Base-by-base conservation (phyloP, 2,888 invertebrate species). In the Adineta ricciae region DNA sequence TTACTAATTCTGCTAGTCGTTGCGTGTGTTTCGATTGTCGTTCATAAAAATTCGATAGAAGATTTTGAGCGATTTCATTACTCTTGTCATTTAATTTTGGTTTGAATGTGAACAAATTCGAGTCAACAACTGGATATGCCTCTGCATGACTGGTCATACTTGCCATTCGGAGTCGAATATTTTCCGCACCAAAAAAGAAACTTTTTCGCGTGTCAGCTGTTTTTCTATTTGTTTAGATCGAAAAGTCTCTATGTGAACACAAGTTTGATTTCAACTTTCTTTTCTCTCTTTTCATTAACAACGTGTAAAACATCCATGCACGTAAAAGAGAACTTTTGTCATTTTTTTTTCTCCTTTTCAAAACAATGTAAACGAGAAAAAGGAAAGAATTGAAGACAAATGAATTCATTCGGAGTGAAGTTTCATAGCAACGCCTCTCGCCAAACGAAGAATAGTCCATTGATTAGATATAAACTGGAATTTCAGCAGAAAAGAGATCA, bases 71-170 rank as follows among this genome's bases (percentile, higher is more conserved):
- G 3, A 84, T 84, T 41, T 32, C 50, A 36, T 24, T 56, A 32
- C 64, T 82, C 83, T 49, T 85, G 24, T 50, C 54, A 85, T 85
- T 85, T 7, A 85, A 49, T 54, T 85, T 85, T 36, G 84, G 83
- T 50, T 85, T 85, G 49, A 83, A 83, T 50, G 84, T 85, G 52
- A 84, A 90, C 83, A 88, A 88, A 85, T 88, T 88, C 86, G 88
- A 89, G 73, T 88, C 88, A 38, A 89, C 87, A 86, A 19, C 19
- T 19, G 64, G 32, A 32, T 3, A 64, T 32, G 32, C 2, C 4
- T 64, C 64, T 32, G 2, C 5, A 19, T 32, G 64, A 32, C 32
- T 27, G 32, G 64, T 64, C 5, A 64, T 14, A 64, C 27, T 64
- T 64, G 64, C 64, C 64, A 64, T 64, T 64, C 14, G 2, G 16